These are phyloP conservation scores for Dendropsophus ebraccatus DNA, from an alignment of 2,113 vertebrate species.

Conservation along the genomic window DNA sequence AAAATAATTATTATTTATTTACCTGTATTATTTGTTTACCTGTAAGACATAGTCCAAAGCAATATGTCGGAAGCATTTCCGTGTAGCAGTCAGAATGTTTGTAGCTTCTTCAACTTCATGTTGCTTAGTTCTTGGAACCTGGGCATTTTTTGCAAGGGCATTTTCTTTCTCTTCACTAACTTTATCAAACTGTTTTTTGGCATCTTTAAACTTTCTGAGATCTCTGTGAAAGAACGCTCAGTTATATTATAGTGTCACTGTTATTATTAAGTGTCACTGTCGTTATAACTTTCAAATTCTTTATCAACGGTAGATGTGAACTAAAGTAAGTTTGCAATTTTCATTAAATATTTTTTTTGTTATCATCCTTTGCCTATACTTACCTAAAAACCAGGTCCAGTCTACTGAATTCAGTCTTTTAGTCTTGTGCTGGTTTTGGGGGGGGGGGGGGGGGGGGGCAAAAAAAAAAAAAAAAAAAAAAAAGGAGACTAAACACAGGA, in stretches of 20 bases:
- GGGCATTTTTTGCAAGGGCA: constrained; percentile 92
- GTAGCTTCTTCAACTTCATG: constrained; percentile 96
- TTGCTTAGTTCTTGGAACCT: constrained; percentile 92
- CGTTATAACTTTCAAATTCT: no score
- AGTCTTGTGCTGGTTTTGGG: no score
- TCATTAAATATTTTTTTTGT: no score
- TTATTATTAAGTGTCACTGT: no score
- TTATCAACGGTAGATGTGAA: no score
- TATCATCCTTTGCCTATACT: no score
- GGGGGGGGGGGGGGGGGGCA: no score
- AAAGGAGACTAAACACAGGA: no score
- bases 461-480: no score
- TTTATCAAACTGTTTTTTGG: constrained; percentile 98
- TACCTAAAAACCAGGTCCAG: no score
- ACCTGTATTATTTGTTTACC: constrained; percentile 72
- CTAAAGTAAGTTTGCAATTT: no score
- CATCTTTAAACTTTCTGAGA: constrained; percentile 95
- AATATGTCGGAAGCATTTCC: constrained; percentile 96
- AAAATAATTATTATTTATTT: neutral
- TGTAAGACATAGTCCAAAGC: constrained; percentile 97
- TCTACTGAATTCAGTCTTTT: no score
- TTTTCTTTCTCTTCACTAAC: constrained; percentile 97
- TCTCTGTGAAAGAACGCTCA: constrained; percentile 75
- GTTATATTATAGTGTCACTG: neutral
- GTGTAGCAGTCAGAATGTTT: constrained; percentile 90